These are phyloP conservation scores for Molossus molossus DNA, from an alignment of 2,797 vertebrate genomes.

Conservation along the genomic window DNA sequence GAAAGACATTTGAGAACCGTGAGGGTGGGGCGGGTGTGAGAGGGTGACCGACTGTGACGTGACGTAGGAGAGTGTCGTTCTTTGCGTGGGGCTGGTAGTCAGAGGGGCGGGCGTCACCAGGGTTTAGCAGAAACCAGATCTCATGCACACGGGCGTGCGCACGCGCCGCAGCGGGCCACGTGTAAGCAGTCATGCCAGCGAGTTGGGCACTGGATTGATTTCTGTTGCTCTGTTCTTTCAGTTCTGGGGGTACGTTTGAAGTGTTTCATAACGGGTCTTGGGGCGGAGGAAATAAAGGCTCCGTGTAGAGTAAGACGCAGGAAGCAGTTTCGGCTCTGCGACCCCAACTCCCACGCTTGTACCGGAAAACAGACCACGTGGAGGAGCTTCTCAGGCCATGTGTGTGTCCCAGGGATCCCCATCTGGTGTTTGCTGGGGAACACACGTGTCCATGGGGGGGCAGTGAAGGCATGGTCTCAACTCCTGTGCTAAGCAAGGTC, in stretches of 20 bases:
- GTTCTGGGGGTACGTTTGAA: no score
- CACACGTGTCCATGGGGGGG: accelerated
- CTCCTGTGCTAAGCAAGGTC: no score
- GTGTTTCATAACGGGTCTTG: neutral
- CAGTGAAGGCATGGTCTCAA: accelerated
- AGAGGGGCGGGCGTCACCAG: no score
- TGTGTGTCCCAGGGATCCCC: accelerated
- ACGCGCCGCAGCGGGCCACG: accelerated
- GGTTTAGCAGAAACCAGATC: neutral
- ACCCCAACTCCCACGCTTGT: accelerated
- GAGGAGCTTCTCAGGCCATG: accelerated
- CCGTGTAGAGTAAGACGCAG: neutral
- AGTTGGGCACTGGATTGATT: accelerated
- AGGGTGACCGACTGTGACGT: no score
- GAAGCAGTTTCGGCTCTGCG: neutral
- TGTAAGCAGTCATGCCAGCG: accelerated
- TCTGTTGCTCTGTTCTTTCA: accelerated
- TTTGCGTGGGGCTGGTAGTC: no score
- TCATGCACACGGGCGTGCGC: accelerated
- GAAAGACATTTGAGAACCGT: neutral
- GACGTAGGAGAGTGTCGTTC: no score
- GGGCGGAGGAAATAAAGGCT: no score
- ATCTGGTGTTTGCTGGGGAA: no score
- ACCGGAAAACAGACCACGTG: accelerated
- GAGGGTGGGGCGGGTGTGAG: accelerated